phyloP scores from a whole-genome alignment of 2,888 invertebrate species.

The Cheilosia pagana region DNA sequence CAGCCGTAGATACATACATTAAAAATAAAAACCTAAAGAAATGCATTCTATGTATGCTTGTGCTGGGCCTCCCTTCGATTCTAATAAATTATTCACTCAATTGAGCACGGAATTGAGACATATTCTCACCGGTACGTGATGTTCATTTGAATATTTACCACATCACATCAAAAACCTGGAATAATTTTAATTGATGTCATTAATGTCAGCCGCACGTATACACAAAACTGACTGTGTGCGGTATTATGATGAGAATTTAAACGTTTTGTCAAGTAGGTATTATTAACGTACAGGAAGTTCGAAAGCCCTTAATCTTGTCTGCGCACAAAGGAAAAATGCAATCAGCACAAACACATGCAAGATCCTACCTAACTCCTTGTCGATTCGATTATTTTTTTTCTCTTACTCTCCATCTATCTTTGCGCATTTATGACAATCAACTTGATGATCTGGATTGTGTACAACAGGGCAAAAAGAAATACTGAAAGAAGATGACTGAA shows the following conservation, averaged over 20 bases:
- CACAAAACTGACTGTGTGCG: background rate
- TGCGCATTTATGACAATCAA: slow-evolving; percentile 73
- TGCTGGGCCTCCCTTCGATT: slow-evolving; percentile 10
- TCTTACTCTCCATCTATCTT: slow-evolving; percentile 37
- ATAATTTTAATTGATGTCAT: slow-evolving; percentile 73
- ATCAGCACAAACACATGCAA: slow-evolving; percentile 10
- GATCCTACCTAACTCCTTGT: slow-evolving; percentile 51
- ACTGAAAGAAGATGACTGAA: background rate
- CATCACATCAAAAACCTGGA: slow-evolving; percentile 35
- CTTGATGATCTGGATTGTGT: slow-evolving; percentile 74
- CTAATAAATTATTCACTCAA: slow-evolving; percentile 72
- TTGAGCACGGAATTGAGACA: slow-evolving; percentile 73
- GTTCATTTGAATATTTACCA: slow-evolving; percentile 53
- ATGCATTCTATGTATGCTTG: slow-evolving; percentile 13
- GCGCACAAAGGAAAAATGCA: slow-evolving; percentile 29
- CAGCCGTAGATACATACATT: slow-evolving; percentile 49
- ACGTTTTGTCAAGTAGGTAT: background rate
- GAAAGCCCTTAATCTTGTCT: slow-evolving; percentile 23
- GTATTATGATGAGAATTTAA: slow-evolving; percentile 53
- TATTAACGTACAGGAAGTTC: slow-evolving; percentile 52
- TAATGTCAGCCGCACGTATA: slow-evolving; percentile 42
- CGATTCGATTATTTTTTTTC: slow-evolving; percentile 32
- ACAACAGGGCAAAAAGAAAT: slow-evolving; percentile 1
- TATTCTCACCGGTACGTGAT: slow-evolving; percentile 62
- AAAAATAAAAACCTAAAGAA: slow-evolving; percentile 6